These are phyloP conservation scores for Drosophila navojoa DNA, from an alignment of 1,140 invertebrate species.

Conservation along the genomic window DNA sequence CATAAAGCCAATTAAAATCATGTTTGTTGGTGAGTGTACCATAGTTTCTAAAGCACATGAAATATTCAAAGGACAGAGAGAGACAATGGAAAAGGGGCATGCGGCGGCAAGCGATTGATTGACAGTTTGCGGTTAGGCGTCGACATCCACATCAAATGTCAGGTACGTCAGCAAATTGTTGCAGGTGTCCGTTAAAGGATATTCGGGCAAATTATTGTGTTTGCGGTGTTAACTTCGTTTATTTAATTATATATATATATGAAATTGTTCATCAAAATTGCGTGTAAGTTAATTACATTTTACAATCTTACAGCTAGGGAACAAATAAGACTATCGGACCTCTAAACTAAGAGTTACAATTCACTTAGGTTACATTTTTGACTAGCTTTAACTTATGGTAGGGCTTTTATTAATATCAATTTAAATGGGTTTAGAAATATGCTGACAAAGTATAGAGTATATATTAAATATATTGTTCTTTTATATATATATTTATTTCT, in stretches of 20 bases:
- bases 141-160: conserved; percentile 41
- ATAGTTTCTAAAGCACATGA: conserved; percentile 36
- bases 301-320: conserved; percentile 68
- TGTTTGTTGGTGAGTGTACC: conserved; percentile 6
- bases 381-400: conserved; percentile 43
- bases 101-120: conserved; percentile 52
- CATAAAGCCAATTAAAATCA: conserved; percentile 62
- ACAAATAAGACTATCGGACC: conserved; percentile 6
- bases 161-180: conserved; percentile 37
- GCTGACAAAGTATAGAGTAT: conserved; percentile 6
- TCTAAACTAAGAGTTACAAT: conserved; percentile 45
- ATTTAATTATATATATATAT: conserved; percentile 74
- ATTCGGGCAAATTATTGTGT: conserved; percentile 34
- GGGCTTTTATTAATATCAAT: conserved; percentile 23
- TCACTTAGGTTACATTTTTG: conserved; percentile 60
- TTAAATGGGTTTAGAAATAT: conserved; percentile 45
- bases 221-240: conserved; percentile 73
- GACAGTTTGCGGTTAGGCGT: conserved; percentile 78
- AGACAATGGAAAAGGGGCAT: background rate
- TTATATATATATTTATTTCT: conserved; percentile 23
- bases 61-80: conserved; percentile 59
- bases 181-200: conserved; percentile 63
- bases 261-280: conserved; percentile 72
- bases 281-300: conserved; percentile 74
- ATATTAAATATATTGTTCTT: conserved; percentile 21